A percentile compares a stretch with the other conserved stretches of the same genome.
phyloP scores from a whole-genome alignment of 1,140 invertebrate genomes.

The Nasonia longicornis region DNA sequence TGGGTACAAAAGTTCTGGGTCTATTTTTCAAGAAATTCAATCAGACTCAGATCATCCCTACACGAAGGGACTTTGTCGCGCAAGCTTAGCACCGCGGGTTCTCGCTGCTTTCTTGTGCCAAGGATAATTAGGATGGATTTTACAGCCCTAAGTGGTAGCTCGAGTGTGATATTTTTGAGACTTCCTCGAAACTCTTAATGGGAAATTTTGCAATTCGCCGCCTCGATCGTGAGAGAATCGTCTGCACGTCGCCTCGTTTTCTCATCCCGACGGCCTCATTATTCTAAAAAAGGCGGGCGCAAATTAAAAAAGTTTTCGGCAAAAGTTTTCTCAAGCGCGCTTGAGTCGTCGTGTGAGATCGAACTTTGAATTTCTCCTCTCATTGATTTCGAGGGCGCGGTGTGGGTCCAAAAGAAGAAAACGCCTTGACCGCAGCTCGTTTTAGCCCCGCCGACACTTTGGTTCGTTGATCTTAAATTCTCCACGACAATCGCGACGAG shows the following conservation, averaged over 20 bases:
- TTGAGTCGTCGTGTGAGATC: not conserved
- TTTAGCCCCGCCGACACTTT: not conserved
- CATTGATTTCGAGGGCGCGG: not conserved
- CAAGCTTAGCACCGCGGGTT: not conserved
- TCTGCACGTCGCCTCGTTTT: not conserved
- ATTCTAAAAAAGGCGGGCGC: not conserved
- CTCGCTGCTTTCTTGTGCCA: too few relatives aligned
- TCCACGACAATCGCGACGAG: not conserved
- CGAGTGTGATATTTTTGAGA: not conserved
- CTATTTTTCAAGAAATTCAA: too few relatives aligned
- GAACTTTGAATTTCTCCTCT: not conserved
- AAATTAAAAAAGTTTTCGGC: not conserved
- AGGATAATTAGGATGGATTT: too few relatives aligned
- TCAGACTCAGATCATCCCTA: too few relatives aligned
- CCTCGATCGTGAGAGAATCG: not conserved
- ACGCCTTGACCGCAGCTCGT: not conserved
- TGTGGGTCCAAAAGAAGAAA: not conserved
- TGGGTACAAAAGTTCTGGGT: too few relatives aligned
- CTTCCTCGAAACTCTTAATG: not conserved
- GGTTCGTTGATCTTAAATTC: not conserved
- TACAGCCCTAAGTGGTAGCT: too few relatives aligned
- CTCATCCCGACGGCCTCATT: not conserved
- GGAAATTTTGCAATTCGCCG: too few relatives aligned
- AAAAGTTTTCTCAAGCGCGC: not conserved
- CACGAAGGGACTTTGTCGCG: too few relatives aligned